Base-by-base conservation (phyloP, 1,140 invertebrate genomes). In the Pseudomyrmex sp. region DNA sequence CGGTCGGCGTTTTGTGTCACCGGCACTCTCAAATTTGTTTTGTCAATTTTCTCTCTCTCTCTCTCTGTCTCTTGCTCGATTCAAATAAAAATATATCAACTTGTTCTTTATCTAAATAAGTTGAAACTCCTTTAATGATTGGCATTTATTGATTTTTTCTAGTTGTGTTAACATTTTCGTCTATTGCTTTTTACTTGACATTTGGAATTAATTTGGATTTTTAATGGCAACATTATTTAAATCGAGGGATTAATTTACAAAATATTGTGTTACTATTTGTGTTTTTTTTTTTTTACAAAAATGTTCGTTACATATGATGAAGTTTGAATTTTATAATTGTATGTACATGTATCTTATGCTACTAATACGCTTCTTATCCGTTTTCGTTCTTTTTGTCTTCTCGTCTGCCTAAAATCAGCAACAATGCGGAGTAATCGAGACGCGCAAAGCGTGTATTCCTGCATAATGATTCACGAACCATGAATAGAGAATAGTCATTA, bases 401-500 rank as follows among this genome's bases (percentile, higher is more conserved):
- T 10, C 18, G 10, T 9, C n/a, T 12, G 10, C n/a, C 15, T 62
- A 75, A 63, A 48, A 83, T 62, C 70, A 50, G 13, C 15, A 79
- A 87, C 52, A 70, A 80, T 80, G 65, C 44, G 54, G 52, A 83
- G 76, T 66, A 70, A 75, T 87, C 73, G 54, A 80, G 52, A 23
- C 56, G 20, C 61, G 56, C 52, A 56, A 58, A 15, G 54, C 12
- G 35, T 77, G 35, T 77, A 84, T 59, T 52, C 46, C 44, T 13
- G 56, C 26, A 72, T 72, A 85, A 82, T 88, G 87, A 88, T 61
- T 88, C 87, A 88, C 12, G 50, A 10, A 88, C 86, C 75, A 65
- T 87, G 86, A 88, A 88, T 88, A 88, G 86, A 88, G 87, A 88
- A 88, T 87, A 72, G 80, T 88, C 85, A 87, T 88, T 85, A 87